Base-by-base conservation (phyloP, 2,797 vertebrate genomes). In the Poeciliopsis presidionis region DNA sequence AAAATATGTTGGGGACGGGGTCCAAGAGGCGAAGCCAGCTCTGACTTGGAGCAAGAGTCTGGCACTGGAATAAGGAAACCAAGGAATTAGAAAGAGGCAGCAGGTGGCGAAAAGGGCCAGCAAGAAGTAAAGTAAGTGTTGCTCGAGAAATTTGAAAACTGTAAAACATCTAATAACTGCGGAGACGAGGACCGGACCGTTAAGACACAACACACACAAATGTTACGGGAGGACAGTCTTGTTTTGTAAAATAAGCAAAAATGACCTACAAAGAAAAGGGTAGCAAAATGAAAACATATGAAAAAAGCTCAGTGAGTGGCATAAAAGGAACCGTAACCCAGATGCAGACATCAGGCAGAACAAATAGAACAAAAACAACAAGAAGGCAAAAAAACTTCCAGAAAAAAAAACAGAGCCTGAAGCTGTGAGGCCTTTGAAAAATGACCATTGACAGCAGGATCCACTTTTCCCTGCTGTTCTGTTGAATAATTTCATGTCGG, bases 1-100 rank as follows among this genome's bases (percentile, higher is more conserved):
- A 28, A n/a, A 45, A 14, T 70, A 70, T 69, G 65, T 41, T 70
- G 2, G 13, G 1, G 25, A 45, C 11, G n/a, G 25, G 11, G 12
- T 70, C 41, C 41, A 45, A 70, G 39, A 45, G 12, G 13, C 13
- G 28, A 28, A 70, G 41, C 41, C 41, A 45, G 67, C 14, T 43
- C 39, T 45, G 41, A 67, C 63, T 67, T 41, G 63, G 61, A 65
- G 61, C 36, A 69, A 43, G 41, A 70, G 13, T 70, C 39, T 70
- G 67, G 41, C 39, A 28, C 67, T 45, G 13, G 14, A 69, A n/a
- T 45, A 70, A 70, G 12, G 6, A 70, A n/a, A 43, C 41, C 67
- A 70, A 43, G 3, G 28, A 9, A 70, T 14, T 70, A 45, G 16
- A 70, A 70, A 70, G 39, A 70, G 67, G 41, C 11, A 45, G 67